These are phyloP conservation scores for Drosophila sordidula DNA, from an alignment of 2,888 invertebrate species.

Conservation along the genomic window DNA sequence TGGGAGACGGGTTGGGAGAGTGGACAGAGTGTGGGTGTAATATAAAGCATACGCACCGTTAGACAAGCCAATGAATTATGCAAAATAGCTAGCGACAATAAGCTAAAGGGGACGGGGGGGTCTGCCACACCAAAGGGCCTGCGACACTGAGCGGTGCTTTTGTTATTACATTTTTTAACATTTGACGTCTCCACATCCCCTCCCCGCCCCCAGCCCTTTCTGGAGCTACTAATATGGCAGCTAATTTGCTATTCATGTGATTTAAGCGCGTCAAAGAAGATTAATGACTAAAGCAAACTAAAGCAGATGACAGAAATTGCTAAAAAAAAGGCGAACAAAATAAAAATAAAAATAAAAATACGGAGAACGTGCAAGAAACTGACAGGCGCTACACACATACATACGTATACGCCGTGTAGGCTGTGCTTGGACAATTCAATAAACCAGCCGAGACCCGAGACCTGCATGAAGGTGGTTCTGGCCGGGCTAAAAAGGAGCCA, in stretches of 20 bases:
- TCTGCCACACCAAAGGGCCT: slow-evolving; percentile 9
- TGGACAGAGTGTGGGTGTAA: slow-evolving; percentile 21
- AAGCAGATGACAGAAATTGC: slow-evolving; percentile 41
- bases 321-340: neutral
- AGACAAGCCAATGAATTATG: slow-evolving; percentile 78
- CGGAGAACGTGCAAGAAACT: slow-evolving; percentile 33
- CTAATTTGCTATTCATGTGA: slow-evolving; percentile 83
- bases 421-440: slow-evolving; percentile 46
- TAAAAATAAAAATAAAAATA: slow-evolving; percentile 13
- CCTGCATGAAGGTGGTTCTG: slow-evolving; percentile 21
- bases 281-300: slow-evolving; percentile 77
- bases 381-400: slow-evolving; percentile 18
- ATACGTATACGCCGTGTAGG: slow-evolving; percentile 7
- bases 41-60: slow-evolving; percentile 76
- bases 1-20: neutral
- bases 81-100: slow-evolving; percentile 63
- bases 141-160: slow-evolving; percentile 34
- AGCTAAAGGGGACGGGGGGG: slow-evolving; percentile 22
- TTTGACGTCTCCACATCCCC: slow-evolving; percentile 36
- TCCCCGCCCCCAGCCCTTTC: slow-evolving; percentile 30
- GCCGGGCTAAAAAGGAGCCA: slow-evolving; percentile 14
- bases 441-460: slow-evolving; percentile 2
- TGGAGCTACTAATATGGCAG: slow-evolving; percentile 72
- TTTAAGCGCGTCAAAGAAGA: slow-evolving; percentile 83
- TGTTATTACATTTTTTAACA: slow-evolving; percentile 44